Percentiles rank a stretch among this genome's conserved stretches.
Conservation (phyloP, 2,888 invertebrate species). For the Agelastica alni region DNA sequence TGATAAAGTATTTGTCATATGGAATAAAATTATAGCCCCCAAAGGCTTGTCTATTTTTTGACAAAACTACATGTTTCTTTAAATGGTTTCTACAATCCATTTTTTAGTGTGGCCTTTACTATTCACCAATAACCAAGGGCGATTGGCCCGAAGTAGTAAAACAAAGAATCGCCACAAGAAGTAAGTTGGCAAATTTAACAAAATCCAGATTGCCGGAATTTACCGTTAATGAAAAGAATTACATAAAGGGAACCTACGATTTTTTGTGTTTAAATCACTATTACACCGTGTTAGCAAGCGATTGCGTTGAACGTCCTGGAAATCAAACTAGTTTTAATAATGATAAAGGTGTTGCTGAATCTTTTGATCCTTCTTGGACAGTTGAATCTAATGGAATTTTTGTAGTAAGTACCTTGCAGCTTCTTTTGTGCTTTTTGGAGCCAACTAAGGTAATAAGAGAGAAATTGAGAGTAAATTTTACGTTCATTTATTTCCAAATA, state of each 20-base stretch:
- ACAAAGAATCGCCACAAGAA: slow-evolving; percentile 61
- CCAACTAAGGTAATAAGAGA: too few relatives aligned
- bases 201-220: slow-evolving; percentile 67
- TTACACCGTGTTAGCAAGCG: slow-evolving; percentile 20
- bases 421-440: too few relatives aligned
- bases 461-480: too few relatives aligned
- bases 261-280: slow-evolving; percentile 77
- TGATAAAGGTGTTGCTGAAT: slow-evolving; percentile 6
- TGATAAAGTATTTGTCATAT: slow-evolving; percentile 55
- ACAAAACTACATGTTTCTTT: too few relatives aligned
- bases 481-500: too few relatives aligned
- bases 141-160: slow-evolving; percentile 71
- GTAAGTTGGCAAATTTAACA: slow-evolving; percentile 53
- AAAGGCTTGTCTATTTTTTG: too few relatives aligned
- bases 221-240: slow-evolving; percentile 62
- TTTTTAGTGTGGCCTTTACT: slow-evolving; percentile 46
- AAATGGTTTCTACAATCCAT: slow-evolving; percentile 59
- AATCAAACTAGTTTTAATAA: slow-evolving; percentile 5
- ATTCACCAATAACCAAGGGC: slow-evolving; percentile 64
- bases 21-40: slow-evolving; percentile 63
- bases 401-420: slow-evolving; percentile 8
- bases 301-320: not conserved
- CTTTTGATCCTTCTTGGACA: slow-evolving; percentile 6
- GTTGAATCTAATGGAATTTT: slow-evolving; percentile 1
- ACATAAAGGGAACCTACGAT: slow-evolving; percentile 67